These are phyloP conservation scores for Umimayanthus kanabou DNA, from an alignment of 92 coral and sea anemone species.

Conservation along the genomic window DNA sequence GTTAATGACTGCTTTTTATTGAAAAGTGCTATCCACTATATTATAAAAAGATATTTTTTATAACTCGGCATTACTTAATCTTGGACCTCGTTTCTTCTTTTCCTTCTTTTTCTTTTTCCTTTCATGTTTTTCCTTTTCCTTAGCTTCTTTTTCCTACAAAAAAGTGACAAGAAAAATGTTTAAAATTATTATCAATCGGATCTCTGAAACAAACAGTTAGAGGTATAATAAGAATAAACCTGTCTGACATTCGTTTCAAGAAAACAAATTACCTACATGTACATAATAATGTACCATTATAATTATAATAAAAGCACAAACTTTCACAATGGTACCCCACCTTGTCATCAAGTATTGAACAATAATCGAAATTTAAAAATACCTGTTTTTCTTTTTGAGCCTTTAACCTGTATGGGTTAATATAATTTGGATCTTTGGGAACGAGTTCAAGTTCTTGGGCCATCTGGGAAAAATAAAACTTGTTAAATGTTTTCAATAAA, in stretches of 20 bases:
- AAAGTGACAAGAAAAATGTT: background rate
- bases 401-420: slow-evolving; percentile 82
- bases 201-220: no score
- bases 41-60: background rate
- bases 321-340: background rate
- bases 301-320: background rate
- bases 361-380: no score
- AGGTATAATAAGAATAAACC: no score
- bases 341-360: no score
- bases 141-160: slow-evolving; percentile 31
- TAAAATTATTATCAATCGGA: no score
- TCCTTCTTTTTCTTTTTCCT: slow-evolving; percentile 70
- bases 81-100: slow-evolving; percentile 88
- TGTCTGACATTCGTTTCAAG: no score
- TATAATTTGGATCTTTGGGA: slow-evolving; percentile 83
- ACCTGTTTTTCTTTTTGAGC: slow-evolving; percentile 49
- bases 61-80: slow-evolving; percentile 85
- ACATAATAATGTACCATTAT: no score
- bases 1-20: background rate
- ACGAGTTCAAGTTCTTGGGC: slow-evolving; percentile 90
- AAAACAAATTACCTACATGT: no score
- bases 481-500: background rate
- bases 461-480: slow-evolving; percentile 54
- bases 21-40: background rate
- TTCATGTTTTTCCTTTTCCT: slow-evolving; percentile 33